phyloP scores from a whole-genome alignment of 2,113 vertebrate species.

The Nicator chloris region DNA sequence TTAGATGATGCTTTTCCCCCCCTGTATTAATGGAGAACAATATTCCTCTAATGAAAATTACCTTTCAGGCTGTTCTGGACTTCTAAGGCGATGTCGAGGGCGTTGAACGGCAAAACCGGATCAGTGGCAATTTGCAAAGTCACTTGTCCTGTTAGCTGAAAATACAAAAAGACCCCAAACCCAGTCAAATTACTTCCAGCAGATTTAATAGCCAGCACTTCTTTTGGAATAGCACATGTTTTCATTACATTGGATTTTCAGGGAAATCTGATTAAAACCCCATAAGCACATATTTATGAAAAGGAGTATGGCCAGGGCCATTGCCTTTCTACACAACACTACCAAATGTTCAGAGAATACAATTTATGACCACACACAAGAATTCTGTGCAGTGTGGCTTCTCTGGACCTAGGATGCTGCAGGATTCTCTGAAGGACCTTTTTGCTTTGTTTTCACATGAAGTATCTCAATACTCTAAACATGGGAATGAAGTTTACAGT shows the following conservation, averaged over 20 bases:
- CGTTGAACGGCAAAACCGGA: conserved; percentile 89
- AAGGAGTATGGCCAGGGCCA: neutral
- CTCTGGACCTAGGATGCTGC: neutral
- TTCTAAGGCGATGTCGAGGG: conserved; percentile 89
- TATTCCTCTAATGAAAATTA: conserved; percentile 65
- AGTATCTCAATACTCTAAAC: neutral
- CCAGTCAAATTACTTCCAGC: neutral
- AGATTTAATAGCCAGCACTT: neutral
- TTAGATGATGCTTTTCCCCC: neutral
- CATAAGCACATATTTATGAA: neutral
- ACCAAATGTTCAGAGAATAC: neutral
- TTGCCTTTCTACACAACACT: neutral
- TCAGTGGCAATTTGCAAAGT: conserved; percentile 84
- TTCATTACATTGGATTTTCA: neutral
- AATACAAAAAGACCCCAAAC: conserved; percentile 31
- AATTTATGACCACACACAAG: neutral
- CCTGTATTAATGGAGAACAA: neutral
- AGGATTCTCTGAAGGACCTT: neutral
- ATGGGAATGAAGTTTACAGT: neutral
- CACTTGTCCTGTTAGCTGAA: conserved; percentile 90
- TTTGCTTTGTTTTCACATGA: neutral
- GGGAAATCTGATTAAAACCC: neutral
- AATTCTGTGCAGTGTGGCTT: neutral
- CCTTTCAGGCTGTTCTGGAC: conserved; percentile 93
- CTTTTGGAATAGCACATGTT: neutral